These are phyloP conservation scores for Zelostemma sp. DNA, from an alignment of 1,140 invertebrate genomes.

Conservation along the genomic window DNA sequence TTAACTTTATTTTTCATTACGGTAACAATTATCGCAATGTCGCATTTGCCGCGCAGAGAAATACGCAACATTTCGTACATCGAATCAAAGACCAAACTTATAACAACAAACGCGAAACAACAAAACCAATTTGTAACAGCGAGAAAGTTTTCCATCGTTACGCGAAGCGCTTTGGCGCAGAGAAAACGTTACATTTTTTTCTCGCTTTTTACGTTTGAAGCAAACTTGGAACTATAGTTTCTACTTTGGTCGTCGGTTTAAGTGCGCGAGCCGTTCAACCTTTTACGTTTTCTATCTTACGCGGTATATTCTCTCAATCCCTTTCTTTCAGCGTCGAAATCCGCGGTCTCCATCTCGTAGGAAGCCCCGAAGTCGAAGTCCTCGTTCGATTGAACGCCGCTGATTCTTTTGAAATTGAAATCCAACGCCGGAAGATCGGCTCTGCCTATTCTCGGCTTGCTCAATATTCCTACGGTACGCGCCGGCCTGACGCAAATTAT, in stretches of 20 bases:
- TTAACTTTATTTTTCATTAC: too few relatives aligned
- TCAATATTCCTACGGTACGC: slow-evolving; percentile 29
- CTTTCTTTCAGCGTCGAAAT: background rate
- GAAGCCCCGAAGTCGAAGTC: slow-evolving; percentile 28
- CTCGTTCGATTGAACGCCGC: slow-evolving; percentile 13
- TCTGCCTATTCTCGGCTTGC: slow-evolving; percentile 28
- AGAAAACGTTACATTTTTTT: background rate
- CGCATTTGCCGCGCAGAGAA: too few relatives aligned
- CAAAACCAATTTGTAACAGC: too few relatives aligned
- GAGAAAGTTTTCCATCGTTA: too few relatives aligned
- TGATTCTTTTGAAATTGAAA: slow-evolving; percentile 22
- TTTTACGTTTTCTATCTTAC: background rate
- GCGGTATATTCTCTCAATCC: background rate
- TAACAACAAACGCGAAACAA: too few relatives aligned
- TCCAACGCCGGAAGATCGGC: slow-evolving; percentile 16
- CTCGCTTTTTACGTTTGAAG: background rate
- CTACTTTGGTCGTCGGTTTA: background rate
- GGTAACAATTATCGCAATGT: too few relatives aligned
- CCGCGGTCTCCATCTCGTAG: background rate
- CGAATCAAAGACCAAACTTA: too few relatives aligned
- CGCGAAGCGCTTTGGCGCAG: too few relatives aligned
- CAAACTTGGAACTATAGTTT: background rate
- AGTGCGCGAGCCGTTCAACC: background rate
- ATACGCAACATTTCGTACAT: too few relatives aligned
- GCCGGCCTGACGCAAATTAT: slow-evolving; percentile 32